These are phyloP conservation scores for Xenops minutus DNA, from an alignment of 2,797 vertebrate species.

Conservation along the genomic window DNA sequence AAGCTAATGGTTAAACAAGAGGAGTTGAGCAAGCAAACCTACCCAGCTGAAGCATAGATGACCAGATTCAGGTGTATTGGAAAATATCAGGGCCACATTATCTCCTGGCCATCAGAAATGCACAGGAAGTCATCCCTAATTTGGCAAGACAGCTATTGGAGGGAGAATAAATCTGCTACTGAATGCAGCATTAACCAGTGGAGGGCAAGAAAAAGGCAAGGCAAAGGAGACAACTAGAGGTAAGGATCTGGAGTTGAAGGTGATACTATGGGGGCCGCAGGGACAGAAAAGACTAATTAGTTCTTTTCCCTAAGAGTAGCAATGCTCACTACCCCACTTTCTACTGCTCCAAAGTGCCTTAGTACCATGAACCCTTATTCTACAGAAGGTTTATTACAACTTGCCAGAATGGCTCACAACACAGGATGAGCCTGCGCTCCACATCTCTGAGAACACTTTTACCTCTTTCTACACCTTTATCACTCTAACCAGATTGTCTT, in stretches of 20 bases:
- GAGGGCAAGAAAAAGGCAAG: not conserved
- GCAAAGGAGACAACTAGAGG: not conserved
- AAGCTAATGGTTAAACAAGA: slow-evolving; percentile 11
- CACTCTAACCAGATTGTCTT: not conserved
- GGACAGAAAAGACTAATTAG: not conserved
- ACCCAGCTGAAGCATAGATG: not conserved
- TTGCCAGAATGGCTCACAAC: not conserved
- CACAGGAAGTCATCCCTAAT: not conserved
- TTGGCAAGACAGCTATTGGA: not conserved
- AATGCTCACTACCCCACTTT: not conserved
- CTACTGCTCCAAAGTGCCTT: not conserved
- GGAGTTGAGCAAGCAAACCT: not conserved
- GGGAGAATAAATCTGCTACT: not conserved
- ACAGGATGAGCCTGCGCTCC: not conserved
- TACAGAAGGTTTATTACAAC: not conserved
- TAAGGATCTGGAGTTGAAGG: not conserved
- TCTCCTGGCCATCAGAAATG: not conserved
- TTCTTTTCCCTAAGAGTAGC: not conserved
- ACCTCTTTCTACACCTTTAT: not conserved
- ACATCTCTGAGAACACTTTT: not conserved
- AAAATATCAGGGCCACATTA: not conserved
- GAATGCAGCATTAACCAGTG: not conserved
- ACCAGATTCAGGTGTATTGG: not conserved
- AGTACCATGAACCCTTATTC: not conserved
- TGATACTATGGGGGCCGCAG: not conserved